Conservation (phyloP, 2,888 invertebrate genomes). For the Spodoptera littoralis region DNA sequence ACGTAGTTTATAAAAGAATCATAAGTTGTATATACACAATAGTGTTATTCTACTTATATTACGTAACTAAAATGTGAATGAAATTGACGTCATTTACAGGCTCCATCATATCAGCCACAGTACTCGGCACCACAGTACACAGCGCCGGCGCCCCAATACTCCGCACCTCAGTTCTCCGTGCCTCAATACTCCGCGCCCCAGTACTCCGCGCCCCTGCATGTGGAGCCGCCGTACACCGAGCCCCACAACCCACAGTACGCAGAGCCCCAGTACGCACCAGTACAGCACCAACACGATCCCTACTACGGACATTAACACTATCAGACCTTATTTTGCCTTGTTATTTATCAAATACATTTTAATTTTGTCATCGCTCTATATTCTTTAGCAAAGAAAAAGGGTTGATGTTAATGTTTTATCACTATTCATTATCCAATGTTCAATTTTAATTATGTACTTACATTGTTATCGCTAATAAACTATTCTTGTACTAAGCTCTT, state of each 20-base stretch:
- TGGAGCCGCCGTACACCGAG: constrained; percentile 53
- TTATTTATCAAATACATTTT: constrained; percentile 3
- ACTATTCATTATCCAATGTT: constrained; percentile 16
- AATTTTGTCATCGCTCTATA: constrained; percentile 37
- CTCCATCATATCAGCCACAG: constrained; percentile 40
- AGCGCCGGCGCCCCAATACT: no score
- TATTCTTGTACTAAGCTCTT: constrained; percentile 54
- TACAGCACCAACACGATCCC: constrained; percentile 73
- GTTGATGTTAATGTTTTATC: constrained; percentile 29
- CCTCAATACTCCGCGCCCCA: no score
- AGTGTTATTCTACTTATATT: no score
- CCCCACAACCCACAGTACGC: constrained; percentile 44
- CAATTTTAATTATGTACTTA: constrained; percentile 13
- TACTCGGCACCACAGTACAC: constrained; percentile 2
- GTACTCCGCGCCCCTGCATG: constrained; percentile 30
- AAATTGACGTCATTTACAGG: constrained; percentile 17
- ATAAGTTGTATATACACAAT: no score
- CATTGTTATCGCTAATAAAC: constrained; percentile 36
- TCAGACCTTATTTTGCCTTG: background rate
- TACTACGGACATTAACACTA: constrained; percentile 75
- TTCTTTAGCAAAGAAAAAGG: constrained; percentile 53
- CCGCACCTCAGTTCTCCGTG: no score
- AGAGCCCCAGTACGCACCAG: constrained; percentile 41
- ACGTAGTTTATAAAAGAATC: no score
- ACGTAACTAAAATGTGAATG: background rate